phyloP scores from a whole-genome alignment of 2,797 vertebrate genomes.

The Pantherophis vulpinus region DNA sequence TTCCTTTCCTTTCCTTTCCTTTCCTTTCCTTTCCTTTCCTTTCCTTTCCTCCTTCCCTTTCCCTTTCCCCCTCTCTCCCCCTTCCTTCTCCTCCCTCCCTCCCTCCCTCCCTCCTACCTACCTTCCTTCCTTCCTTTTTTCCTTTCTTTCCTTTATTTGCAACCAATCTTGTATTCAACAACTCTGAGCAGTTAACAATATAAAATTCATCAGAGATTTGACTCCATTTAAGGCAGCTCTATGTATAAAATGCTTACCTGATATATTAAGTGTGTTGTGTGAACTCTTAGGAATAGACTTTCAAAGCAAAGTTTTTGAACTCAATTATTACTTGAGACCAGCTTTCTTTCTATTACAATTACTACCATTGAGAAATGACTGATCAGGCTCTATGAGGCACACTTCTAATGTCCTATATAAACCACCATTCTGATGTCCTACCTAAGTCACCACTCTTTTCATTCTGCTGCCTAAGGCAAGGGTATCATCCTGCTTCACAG shows the following conservation, averaged over 20 bases:
- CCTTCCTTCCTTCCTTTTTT: rapidly evolving
- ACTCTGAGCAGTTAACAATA: background rate
- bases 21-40: too few species aligned
- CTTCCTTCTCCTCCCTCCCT: too few species aligned
- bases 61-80: too few species aligned
- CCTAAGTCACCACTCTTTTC: background rate
- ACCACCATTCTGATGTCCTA: background rate
- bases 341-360: background rate
- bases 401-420: background rate
- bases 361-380: background rate
- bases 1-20: too few species aligned
- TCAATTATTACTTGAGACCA: background rate
- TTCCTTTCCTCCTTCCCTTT: too few species aligned
- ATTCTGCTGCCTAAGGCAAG: background rate
- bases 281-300: background rate
- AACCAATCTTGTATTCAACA: background rate
- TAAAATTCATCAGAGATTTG: background rate
- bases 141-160: background rate
- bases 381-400: background rate
- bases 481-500: background rate
- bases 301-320: background rate
- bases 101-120: too few species aligned
- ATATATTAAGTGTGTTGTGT: background rate
- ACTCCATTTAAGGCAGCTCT: background rate
- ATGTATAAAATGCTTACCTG: background rate